Evolutionary conservation across 2,113 vertebrate species (phyloP), one percentile per base, ranked within the genome.

Genomic region (Nesoenas mayeri): DNA sequence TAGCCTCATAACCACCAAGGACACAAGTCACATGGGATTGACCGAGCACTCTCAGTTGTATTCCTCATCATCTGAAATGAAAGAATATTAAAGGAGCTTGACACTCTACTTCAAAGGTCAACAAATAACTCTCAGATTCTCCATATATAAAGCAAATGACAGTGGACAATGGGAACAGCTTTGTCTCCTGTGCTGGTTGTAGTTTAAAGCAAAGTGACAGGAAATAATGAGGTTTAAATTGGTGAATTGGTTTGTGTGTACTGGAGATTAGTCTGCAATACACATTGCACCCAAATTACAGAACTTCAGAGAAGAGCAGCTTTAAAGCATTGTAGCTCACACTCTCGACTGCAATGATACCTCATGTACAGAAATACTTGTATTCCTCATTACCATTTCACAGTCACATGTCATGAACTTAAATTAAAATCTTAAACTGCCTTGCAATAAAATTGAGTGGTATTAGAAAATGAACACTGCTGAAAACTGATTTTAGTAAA

Each of bases 141-240:
- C 77, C 92, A 91, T 74, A 90, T 83, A 94, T 94, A 96, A 95
- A 92, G 85, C 34, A 88, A 94, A 86, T 81, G 83, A 86, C 92
- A 93, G 88, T 36, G 64, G 93, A 90, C 88, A 94, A 83, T 13
- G 42, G 82, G 57, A 82, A 72, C 42, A 86, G 85, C 72, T 92
- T 93, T 88, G 65, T 92, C 85, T 82, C 69, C 42, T 40, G 50
- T 40, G 40, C 56, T 56, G 36, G 48, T 48, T 67, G 75, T 29
- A 89, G 92, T 72, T 85, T 94, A 96, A 96, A 90, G 88, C 53
- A 50, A 91, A 90, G 88, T 83, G 90, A 93, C 95, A 93, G 83
- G 93, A 94, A 96, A 94, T 96, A 96, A 96, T 92, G 85, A 95
- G 85, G 57, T 96, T 93, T 94, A 92, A 96, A 95, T 74, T 88